Evolutionary conservation across 2,888 invertebrate species (phyloP), one percentile per base, ranked within the genome.

Genomic region (Micoletzkya japonica): DNA sequence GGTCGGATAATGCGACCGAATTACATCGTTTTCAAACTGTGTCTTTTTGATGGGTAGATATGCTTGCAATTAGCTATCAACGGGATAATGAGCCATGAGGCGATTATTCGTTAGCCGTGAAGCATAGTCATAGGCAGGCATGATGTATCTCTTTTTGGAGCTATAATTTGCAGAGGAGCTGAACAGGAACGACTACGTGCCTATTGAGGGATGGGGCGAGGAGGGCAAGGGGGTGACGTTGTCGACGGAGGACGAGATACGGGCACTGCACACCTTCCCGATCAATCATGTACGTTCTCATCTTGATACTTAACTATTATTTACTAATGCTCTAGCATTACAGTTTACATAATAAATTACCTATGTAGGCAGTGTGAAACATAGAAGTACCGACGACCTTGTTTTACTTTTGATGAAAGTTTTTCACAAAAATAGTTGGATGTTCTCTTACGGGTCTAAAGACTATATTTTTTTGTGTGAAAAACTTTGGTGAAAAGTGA

Each of bases 231-330:
- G 94, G n/a, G 97, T 98, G 26, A 91, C 91, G 82, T 92, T 96
- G 85, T 92, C 94, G 28, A 88, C 91, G 30, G 92, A 93, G 69
- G 91, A 93, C 86, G 93, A 95, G 86, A 91, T 91, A 72, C 39
- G 92, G 70, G 93, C 95, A 90, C 91, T 94, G 87, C 94, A 95
- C 84, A 92, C 93, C 86, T 98, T 98, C 88, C 94, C 95, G 87
- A 90, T 96, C 85, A 98, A 98, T 89, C 97, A 80, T 74, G 80
- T 80, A 44, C 0, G 56, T 26, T 24, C 26, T 24, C 44, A n/a
- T n/a, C n/a, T n/a, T n/a, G n/a, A n/a, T n/a, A n/a, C n/a, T n/a
- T n/a, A n/a, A n/a, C n/a, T n/a, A n/a, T n/a, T n/a, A n/a, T n/a
- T n/a, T n/a, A n/a, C n/a, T n/a, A n/a, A n/a, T n/a, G n/a, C n/a